Conservation (phyloP, 2,888 invertebrate genomes). For the Tetramorium bicarinatum region DNA sequence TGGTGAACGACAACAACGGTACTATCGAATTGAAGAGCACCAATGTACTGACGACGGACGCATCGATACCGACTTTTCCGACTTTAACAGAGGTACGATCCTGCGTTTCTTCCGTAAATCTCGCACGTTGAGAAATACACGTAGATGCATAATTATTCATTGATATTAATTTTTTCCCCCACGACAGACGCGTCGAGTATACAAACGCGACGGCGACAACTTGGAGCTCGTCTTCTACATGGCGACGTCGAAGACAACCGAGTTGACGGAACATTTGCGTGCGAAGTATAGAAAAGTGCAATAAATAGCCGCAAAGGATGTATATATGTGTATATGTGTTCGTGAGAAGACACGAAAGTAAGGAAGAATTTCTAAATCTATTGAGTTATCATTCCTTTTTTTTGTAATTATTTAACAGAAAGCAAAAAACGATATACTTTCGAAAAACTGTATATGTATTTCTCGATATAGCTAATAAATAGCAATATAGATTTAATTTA, state of each 20-base stretch:
- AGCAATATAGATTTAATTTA: background rate
- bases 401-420: background rate
- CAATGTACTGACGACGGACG: background rate
- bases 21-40: constrained; percentile 18
- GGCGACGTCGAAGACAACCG: constrained; percentile 87
- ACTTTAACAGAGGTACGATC: constrained; percentile 24
- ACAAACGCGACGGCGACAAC: constrained; percentile 76
- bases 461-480: constrained; percentile 1
- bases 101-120: background rate
- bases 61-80: background rate
- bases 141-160: background rate
- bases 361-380: background rate
- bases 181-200: constrained; percentile 84
- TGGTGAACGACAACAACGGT: background rate
- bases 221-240: constrained; percentile 87
- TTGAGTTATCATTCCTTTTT: background rate
- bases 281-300: constrained; percentile 84
- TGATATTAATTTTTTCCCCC: background rate
- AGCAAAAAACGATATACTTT: background rate
- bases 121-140: background rate
- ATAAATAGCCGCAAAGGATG: background rate
- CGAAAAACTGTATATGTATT: background rate
- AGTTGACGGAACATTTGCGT: constrained; percentile 87
- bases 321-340: background rate
- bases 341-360: background rate